These are phyloP conservation scores for Drosophila orena DNA, from an alignment of 1,140 invertebrate genomes.

Conservation along the genomic window DNA sequence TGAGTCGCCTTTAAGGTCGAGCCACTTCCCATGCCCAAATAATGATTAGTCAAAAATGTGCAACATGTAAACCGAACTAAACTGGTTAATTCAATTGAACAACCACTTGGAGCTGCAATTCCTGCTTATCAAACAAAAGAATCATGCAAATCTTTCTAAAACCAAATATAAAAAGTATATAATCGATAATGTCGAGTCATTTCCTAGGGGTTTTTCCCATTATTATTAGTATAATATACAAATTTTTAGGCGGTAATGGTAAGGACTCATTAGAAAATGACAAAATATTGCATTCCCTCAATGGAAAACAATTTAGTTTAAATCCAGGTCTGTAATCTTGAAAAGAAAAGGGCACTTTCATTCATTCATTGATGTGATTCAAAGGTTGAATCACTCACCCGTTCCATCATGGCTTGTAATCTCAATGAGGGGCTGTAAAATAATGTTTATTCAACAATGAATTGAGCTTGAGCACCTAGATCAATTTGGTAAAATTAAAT, in stretches of 20 bases:
- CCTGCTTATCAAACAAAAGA: too few relatives aligned
- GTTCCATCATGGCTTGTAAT: constrained; percentile 1
- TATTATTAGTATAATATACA: too few relatives aligned
- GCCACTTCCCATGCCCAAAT: not conserved
- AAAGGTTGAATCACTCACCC: not conserved
- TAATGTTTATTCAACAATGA: not conserved
- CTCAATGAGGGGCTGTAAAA: not conserved
- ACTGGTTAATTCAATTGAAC: not conserved
- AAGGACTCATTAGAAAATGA: not conserved
- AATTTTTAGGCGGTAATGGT: too few relatives aligned
- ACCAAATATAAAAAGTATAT: too few relatives aligned
- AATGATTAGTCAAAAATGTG: not conserved
- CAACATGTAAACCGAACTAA: not conserved
- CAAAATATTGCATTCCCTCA: not conserved
- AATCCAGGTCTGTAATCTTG: not conserved
- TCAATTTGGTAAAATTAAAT: too few relatives aligned
- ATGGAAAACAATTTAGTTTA: not conserved
- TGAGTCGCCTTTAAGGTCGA: constrained; percentile 13
- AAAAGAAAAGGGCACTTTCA: not conserved
- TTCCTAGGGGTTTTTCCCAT: too few relatives aligned
- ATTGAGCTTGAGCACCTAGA: too few relatives aligned
- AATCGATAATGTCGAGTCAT: too few relatives aligned
- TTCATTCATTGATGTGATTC: not conserved
- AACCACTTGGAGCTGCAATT: not conserved
- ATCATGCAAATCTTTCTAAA: too few relatives aligned